Evolutionary conservation across 2,797 vertebrate species (phyloP), one percentile per base, ranked within the genome.

Genomic region (Sebastes aleutianus): DNA sequence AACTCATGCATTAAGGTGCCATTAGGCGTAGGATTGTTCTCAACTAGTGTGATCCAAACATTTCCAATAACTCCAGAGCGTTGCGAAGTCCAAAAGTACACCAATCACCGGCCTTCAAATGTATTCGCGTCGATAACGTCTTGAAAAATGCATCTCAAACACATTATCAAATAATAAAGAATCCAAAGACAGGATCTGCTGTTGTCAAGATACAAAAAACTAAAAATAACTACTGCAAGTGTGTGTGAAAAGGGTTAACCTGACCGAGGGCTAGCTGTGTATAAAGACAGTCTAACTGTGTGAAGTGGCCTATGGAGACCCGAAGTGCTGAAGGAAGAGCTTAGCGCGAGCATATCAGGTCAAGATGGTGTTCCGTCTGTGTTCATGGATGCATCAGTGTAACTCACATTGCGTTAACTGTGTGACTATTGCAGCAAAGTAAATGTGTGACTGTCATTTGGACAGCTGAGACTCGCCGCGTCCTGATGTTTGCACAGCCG

Each of bases 401-500:
- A 84, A 77, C 73, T 84, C 78, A 24, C 74, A 84, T 76, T 54
- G 82, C 22, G 62, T 89, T 87, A 77, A 85, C 74, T 72, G 86
- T 85, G 87, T 74, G 85, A 85, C 78, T 86, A 87, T 83, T 85
- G 85, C 84, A 53, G 87, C 76, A 78, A 80, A 81, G 81, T 36
- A 76, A 89, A 87, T 73, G 86, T 88, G 88, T 79, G 86, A 90
- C 88, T 85, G 88, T 90, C 88, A 86, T 82, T 90, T 89, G 85
- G 87, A 90, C 88, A 85, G 87, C 87, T 64, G 83, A 87, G 90
- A 88, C 82, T 72, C 31, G 86, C 84, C n/a, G 68, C 24, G 58
- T 85, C 83, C 84, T 88, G 89, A 89, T 91, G 90, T 90, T 88
- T 90, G 89, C 88, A 87, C 77, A 85, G 86, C 79, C 85, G 76